These are phyloP conservation scores for Nannoperca obscura DNA, from an alignment of 2,797 vertebrate genomes.

Conservation along the genomic window DNA sequence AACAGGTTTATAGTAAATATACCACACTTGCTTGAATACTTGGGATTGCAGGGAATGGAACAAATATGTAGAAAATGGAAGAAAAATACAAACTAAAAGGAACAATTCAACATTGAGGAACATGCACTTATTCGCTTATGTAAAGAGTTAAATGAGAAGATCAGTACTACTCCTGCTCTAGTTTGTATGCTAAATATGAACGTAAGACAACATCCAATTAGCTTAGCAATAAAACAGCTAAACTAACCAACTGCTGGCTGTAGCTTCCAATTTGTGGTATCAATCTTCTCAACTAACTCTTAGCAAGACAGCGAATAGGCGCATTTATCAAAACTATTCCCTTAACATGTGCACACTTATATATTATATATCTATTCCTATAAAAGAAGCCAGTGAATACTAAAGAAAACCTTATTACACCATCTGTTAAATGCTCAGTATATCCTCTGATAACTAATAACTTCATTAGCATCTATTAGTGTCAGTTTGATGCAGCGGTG, in stretches of 20 bases:
- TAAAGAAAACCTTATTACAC: background rate
- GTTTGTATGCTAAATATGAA: background rate
- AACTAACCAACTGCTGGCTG: too few relatives aligned
- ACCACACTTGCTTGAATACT: background rate
- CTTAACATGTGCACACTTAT: background rate
- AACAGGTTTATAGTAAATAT: slow-evolving; percentile 19
- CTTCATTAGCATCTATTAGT: slow-evolving; percentile 54
- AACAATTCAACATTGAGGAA: background rate
- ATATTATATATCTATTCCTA: background rate
- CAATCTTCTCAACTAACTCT: background rate
- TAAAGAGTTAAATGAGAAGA: background rate
- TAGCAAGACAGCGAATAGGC: background rate
- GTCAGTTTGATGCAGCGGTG: slow-evolving; percentile 27
- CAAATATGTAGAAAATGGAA: background rate
- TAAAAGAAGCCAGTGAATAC: background rate
- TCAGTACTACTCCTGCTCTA: background rate
- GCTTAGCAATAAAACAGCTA: background rate
- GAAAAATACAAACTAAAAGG: background rate
- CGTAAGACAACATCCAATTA: background rate
- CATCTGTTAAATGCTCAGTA: slow-evolving; percentile 3
- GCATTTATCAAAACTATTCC: background rate
- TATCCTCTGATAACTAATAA: slow-evolving; percentile 37
- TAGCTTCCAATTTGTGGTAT: background rate
- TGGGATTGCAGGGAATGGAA: background rate
- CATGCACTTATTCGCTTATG: too few relatives aligned